Conservation (phyloP, 1,140 invertebrate genomes). For the Drosophila littoralis region DNA sequence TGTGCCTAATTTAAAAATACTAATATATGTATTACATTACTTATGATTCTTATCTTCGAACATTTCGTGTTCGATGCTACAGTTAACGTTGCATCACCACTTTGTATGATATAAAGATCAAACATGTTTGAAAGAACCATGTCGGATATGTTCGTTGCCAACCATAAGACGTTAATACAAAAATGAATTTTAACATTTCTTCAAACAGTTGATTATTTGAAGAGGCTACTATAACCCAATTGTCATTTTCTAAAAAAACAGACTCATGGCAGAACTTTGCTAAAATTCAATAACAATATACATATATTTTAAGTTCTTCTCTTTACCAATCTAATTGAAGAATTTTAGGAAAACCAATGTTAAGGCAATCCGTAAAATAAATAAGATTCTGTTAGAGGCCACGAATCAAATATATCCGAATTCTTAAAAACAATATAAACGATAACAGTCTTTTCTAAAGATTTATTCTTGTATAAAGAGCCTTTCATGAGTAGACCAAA, state of each 20-base stretch:
- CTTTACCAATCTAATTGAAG: not conserved
- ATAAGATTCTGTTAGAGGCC: not conserved
- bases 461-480: too few species aligned
- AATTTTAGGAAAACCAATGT: not conserved
- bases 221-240: not conserved
- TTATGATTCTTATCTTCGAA: constrained; percentile 6
- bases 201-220: not conserved
- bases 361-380: not conserved
- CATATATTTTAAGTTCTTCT: not conserved
- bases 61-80: constrained; percentile 5
- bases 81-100: not conserved
- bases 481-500: too few species aligned
- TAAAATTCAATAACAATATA: not conserved
- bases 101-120: not conserved
- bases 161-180: too few species aligned
- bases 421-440: too few species aligned
- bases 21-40: not conserved
- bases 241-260: not conserved
- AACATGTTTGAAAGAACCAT: not conserved
- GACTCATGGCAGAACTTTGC: too few species aligned
- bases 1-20: not conserved
- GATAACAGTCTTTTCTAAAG: too few species aligned
- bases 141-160: not conserved
- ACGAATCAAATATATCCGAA: too few species aligned
- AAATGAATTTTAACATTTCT: not conserved